Conservation (phyloP, 2,888 invertebrate species). For the Altica lythri region DNA sequence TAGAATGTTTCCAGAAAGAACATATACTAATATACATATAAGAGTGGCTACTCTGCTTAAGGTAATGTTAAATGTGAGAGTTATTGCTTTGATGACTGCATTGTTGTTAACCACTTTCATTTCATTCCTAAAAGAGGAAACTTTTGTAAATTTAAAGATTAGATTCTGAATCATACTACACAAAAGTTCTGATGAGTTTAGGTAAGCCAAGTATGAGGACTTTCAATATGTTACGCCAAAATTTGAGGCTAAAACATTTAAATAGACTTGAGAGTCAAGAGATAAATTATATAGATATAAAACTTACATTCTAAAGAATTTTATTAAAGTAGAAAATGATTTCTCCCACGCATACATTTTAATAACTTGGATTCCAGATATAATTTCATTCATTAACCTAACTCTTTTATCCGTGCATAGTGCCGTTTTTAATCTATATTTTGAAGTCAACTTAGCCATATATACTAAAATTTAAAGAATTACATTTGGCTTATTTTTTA, state of each 20-base stretch:
- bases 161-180: too few relatives aligned
- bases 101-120: too few relatives aligned
- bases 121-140: too few relatives aligned
- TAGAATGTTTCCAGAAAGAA: slow-evolving; percentile 64
- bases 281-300: not conserved
- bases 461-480: slow-evolving; percentile 41
- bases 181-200: too few relatives aligned
- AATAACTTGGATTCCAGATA: slow-evolving; percentile 57
- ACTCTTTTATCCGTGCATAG: slow-evolving; percentile 68
- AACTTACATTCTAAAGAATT: slow-evolving; percentile 37
- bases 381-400: too few relatives aligned
- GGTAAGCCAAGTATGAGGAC: too few relatives aligned
- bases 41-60: slow-evolving; percentile 84
- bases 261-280: too few relatives aligned
- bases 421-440: slow-evolving; percentile 59
- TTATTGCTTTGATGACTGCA: too few relatives aligned
- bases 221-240: too few relatives aligned
- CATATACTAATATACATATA: slow-evolving; percentile 77
- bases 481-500: not conserved
- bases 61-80: slow-evolving; percentile 71
- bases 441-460: slow-evolving; percentile 49
- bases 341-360: slow-evolving; percentile 48
- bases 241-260: too few relatives aligned
- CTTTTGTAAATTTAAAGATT: too few relatives aligned
- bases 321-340: slow-evolving; percentile 42